Conservation (phyloP, 2,113 vertebrate genomes). For the Propithecus coquereli region DNA sequence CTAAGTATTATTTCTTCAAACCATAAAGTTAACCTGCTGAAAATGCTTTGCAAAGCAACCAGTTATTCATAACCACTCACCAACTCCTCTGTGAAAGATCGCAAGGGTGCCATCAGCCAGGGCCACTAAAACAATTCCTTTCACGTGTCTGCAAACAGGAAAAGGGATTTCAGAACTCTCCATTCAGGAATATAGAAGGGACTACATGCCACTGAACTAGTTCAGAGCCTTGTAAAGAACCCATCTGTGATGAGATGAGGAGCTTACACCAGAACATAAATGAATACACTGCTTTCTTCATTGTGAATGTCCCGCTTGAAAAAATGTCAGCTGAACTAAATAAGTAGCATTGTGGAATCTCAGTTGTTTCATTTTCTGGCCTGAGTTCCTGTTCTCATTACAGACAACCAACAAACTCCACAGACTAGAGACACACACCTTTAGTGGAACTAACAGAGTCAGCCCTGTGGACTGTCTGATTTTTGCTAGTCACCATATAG, state of each 20-base stretch:
- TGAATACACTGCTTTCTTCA: background rate
- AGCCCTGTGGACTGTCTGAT: background rate
- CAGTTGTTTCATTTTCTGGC: background rate
- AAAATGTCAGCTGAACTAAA: background rate
- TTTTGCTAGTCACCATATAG: background rate
- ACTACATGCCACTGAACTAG: background rate
- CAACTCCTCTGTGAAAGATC: conserved; percentile 96
- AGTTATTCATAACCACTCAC: conserved; percentile 76
- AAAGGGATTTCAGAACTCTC: conserved; percentile 33
- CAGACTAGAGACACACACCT: background rate
- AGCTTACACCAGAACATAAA: background rate
- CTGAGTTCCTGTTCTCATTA: background rate
- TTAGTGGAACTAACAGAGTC: background rate
- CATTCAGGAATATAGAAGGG: background rate
- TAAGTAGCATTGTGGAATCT: background rate
- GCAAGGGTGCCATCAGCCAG: conserved; percentile 95
- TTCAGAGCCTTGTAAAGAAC: background rate
- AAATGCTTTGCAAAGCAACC: conserved; percentile 14
- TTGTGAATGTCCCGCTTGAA: background rate
- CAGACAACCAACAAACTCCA: background rate
- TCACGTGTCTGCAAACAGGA: conserved; percentile 90
- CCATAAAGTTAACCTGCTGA: background rate
- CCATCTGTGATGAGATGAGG: background rate
- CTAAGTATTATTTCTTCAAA: conserved; percentile 38
- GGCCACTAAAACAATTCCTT: conserved; percentile 96